phyloP scores from a whole-genome alignment of 2,113 vertebrate genomes.

The Vombatus ursinus region DNA sequence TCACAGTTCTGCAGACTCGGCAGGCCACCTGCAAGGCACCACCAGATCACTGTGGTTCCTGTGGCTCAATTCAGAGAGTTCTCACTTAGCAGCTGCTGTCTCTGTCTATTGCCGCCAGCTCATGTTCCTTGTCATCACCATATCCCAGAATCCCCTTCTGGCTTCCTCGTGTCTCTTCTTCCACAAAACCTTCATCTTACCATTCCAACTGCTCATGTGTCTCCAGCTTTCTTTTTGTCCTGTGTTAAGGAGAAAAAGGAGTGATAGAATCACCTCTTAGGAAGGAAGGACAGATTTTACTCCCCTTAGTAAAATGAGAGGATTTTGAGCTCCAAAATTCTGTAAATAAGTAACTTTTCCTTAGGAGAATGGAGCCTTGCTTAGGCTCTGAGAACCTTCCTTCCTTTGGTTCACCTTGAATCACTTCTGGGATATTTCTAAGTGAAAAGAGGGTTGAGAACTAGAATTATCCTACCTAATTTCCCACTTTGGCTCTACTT shows the following conservation, averaged over 20 bases:
- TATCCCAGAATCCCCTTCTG: not conserved
- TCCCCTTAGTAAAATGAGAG: not conserved
- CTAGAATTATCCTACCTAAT: not conserved
- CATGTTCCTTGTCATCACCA: not conserved
- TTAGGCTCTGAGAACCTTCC: constrained; percentile 9
- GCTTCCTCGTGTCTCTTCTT: not conserved
- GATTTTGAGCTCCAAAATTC: not conserved
- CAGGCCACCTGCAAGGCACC: not conserved
- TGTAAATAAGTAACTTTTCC: constrained; percentile 43
- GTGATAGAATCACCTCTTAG: not conserved
- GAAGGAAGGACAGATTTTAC: not conserved
- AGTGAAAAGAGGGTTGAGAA: not conserved
- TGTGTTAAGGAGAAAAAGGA: not conserved
- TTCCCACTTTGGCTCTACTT: not conserved
- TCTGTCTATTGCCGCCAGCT: not conserved
- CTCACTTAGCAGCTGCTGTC: not conserved
- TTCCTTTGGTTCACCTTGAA: not conserved
- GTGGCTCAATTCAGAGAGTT: not conserved
- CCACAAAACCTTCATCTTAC: not conserved
- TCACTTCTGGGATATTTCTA: not conserved
- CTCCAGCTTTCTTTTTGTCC: not conserved
- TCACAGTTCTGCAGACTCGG: not conserved
- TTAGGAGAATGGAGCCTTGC: constrained; percentile 51
- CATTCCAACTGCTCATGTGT: not conserved
- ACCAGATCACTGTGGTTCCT: not conserved